Evolutionary conservation across 2,888 invertebrate genomes (phyloP).

Genomic region (Athalia rosae): DNA sequence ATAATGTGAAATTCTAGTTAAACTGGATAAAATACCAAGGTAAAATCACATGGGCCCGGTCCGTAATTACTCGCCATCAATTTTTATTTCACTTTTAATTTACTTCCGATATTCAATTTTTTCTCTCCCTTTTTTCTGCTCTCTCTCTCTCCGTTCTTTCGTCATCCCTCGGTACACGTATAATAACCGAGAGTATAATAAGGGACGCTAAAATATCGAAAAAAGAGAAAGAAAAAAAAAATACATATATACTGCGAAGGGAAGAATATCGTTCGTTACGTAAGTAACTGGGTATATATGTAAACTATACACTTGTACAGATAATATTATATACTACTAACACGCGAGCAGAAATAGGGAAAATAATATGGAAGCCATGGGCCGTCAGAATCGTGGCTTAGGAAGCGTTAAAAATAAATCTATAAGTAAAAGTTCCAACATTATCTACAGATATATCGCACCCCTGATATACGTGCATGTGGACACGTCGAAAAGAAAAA

Average conservation of each 20-base stretch:
- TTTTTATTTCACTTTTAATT: background rate
- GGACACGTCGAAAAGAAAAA: too few species aligned
- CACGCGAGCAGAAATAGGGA: slow-evolving; percentile 6
- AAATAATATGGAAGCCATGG: slow-evolving; percentile 26
- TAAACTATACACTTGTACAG: too few species aligned
- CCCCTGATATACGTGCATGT: too few species aligned
- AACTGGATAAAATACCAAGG: too few species aligned
- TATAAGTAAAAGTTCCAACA: background rate
- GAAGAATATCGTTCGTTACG: too few species aligned
- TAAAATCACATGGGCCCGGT: too few species aligned
- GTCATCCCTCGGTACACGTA: background rate
- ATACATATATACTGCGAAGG: too few species aligned
- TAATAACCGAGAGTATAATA: background rate
- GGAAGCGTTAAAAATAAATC: slow-evolving; percentile 38
- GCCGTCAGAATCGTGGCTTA: slow-evolving; percentile 16
- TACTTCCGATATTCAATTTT: background rate
- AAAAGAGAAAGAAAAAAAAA: too few species aligned
- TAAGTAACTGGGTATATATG: too few species aligned
- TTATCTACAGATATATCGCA: background rate
- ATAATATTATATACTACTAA: too few species aligned
- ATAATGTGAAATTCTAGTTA: too few species aligned
- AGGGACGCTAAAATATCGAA: too few species aligned
- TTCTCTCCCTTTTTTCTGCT: background rate
- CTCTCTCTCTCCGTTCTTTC: background rate
- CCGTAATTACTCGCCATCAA: background rate